phyloP scores from a whole-genome alignment of 2,113 vertebrate species.

The Andinoacara biseriatus region DNA sequence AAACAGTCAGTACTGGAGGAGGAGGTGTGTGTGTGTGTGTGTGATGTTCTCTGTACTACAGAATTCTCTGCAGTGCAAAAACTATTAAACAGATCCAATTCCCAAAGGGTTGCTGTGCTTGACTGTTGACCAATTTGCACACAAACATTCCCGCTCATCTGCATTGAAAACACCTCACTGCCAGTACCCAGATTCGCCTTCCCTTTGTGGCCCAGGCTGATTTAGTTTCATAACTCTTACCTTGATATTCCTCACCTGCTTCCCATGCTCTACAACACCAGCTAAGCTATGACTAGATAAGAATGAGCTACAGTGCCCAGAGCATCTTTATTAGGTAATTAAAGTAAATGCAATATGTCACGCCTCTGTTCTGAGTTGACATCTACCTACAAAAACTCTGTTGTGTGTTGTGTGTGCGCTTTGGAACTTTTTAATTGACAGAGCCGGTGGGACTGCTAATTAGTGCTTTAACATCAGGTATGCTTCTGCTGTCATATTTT shows the following conservation, averaged over 20 bases:
- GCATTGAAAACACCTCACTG: slow-evolving; percentile 22
- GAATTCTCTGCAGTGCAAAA: not conserved
- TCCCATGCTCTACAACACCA: not conserved
- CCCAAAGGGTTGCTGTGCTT: slow-evolving; percentile 30
- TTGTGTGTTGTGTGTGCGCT: not conserved
- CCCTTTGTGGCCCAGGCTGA: not conserved
- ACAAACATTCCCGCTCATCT: slow-evolving; percentile 33
- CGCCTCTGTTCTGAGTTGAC: not conserved
- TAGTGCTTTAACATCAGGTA: slow-evolving; percentile 4
- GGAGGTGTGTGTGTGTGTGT: not conserved
- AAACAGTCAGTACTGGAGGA: slow-evolving; percentile 9
- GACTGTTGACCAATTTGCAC: slow-evolving; percentile 69
- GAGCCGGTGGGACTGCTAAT: slow-evolving; percentile 7
- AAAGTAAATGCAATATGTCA: slow-evolving; percentile 7
- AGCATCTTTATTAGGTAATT: not conserved
- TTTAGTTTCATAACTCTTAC: not conserved
- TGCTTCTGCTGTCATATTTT: not conserved
- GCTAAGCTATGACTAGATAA: not conserved
- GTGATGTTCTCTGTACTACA: not conserved
- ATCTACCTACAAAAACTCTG: not conserved
- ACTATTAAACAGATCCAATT: slow-evolving; percentile 32
- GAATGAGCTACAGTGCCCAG: not conserved
- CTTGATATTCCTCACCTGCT: slow-evolving; percentile 13
- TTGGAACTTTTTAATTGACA: slow-evolving; percentile 4
- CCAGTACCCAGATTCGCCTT: not conserved